Evolutionary conservation across 2,797 vertebrate species (phyloP).

Genomic region (Cynopterus sphinx): DNA sequence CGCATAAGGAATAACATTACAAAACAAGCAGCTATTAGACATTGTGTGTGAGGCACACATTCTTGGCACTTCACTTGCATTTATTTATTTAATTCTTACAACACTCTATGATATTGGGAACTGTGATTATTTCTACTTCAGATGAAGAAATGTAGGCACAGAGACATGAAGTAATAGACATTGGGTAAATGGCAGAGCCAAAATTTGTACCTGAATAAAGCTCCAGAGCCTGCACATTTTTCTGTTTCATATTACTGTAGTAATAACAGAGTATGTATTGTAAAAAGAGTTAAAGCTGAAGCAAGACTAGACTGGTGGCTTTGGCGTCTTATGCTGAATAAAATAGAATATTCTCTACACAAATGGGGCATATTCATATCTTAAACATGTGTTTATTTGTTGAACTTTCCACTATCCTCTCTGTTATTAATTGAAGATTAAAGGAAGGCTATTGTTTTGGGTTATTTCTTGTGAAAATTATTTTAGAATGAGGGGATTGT

Average conservation of each 20-base stretch:
- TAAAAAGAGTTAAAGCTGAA: background rate
- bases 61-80: background rate
- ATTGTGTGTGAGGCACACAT: background rate
- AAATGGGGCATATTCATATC: background rate
- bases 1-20: background rate
- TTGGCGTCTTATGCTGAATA: background rate
- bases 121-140: background rate
- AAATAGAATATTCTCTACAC: background rate
- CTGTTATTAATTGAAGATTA: background rate
- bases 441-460: background rate
- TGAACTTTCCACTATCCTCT: background rate
- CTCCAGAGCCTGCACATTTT: background rate
- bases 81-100: background rate
- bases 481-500: background rate
- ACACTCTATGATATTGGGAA: background rate
- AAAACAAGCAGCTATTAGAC: background rate
- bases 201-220: conserved; percentile 38
- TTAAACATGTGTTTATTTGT: background rate
- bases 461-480: background rate
- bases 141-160: conserved; percentile 16
- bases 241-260: background rate
- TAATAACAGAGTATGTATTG: background rate
- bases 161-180: background rate
- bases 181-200: conserved; percentile 32
- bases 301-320: background rate